These are phyloP conservation scores for Apamea anceps DNA, from an alignment of 2,888 invertebrate species.

Conservation along the genomic window DNA sequence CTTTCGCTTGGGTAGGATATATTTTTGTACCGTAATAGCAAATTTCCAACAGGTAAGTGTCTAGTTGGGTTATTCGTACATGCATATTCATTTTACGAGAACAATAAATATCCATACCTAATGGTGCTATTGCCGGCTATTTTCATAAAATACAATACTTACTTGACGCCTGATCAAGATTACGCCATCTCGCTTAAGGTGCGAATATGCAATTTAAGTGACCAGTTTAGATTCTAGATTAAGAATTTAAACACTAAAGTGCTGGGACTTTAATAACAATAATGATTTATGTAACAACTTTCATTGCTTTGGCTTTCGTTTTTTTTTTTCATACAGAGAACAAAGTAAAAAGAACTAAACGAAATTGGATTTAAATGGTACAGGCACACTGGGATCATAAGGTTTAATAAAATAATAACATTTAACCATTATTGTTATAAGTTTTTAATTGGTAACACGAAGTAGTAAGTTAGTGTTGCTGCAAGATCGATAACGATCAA, in stretches of 20 bases:
- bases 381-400: not conserved
- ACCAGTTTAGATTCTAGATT: conserved; percentile 51
- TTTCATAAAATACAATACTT: conserved; percentile 50
- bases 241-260: conserved; percentile 43
- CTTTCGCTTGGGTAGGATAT: not conserved
- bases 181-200: conserved; percentile 40
- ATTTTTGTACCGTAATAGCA: not conserved
- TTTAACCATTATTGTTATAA: conserved; percentile 15
- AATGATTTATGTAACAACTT: conserved; percentile 33
- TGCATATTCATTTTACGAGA: conserved; percentile 37
- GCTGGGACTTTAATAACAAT: conserved; percentile 46
- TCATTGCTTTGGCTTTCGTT: conserved; percentile 30
- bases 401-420: conserved; percentile 1
- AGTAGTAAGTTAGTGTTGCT: conserved; percentile 14
- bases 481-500: conserved; percentile 37
- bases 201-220: conserved; percentile 49
- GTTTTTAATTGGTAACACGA: conserved; percentile 23
- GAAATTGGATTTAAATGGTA: conserved; percentile 8
- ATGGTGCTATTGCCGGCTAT: conserved; percentile 28
- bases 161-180: conserved; percentile 45
- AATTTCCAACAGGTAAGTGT: conserved; percentile 8
- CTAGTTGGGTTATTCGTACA: not conserved
- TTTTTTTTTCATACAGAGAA: not conserved
- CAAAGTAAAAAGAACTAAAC: not conserved
- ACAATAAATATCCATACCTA: conserved; percentile 52